Percentiles rank a stretch among this genome's conserved stretches.
Evolutionary conservation across 2,888 invertebrate genomes (phyloP).

Genomic region (Neocrepidodera transversa): DNA sequence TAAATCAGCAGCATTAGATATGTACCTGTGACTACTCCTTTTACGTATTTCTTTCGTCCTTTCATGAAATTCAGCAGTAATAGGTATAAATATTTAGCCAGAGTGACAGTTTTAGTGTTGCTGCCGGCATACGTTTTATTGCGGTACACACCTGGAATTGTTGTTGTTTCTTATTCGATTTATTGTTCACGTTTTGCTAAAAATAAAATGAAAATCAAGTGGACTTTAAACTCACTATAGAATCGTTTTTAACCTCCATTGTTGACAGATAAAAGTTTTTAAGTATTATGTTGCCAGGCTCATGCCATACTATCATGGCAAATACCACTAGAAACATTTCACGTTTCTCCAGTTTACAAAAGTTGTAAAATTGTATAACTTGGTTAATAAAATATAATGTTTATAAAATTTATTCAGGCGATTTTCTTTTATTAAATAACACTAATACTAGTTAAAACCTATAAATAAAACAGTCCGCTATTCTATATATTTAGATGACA

Average conservation of each 20-base stretch:
- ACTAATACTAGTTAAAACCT: no score
- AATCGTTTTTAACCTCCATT: background rate
- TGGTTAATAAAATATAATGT: no score
- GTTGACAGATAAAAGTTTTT: background rate
- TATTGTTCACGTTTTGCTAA: conserved; percentile 34
- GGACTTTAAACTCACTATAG: conserved; percentile 4
- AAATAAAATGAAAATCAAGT: conserved; percentile 35
- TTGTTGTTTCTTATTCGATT: conserved; percentile 41
- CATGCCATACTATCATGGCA: no score
- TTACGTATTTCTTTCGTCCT: conserved; percentile 19
- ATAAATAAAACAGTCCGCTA: no score
- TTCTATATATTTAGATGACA: no score
- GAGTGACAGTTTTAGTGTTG: conserved; percentile 42
- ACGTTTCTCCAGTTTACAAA: no score
- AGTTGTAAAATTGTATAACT: no score
- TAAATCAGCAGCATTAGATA: conserved; percentile 20
- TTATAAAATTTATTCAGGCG: no score
- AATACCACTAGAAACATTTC: no score
- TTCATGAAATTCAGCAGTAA: conserved; percentile 39
- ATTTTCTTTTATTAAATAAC: no score
- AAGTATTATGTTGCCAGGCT: background rate
- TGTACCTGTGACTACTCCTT: conserved; percentile 8
- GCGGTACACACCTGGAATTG: conserved; percentile 41
- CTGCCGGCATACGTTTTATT: conserved; percentile 37
- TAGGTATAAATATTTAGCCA: conserved; percentile 41